Evolutionary conservation across 2,113 vertebrate species (phyloP).

Genomic region (Cavia porcellus): DNA sequence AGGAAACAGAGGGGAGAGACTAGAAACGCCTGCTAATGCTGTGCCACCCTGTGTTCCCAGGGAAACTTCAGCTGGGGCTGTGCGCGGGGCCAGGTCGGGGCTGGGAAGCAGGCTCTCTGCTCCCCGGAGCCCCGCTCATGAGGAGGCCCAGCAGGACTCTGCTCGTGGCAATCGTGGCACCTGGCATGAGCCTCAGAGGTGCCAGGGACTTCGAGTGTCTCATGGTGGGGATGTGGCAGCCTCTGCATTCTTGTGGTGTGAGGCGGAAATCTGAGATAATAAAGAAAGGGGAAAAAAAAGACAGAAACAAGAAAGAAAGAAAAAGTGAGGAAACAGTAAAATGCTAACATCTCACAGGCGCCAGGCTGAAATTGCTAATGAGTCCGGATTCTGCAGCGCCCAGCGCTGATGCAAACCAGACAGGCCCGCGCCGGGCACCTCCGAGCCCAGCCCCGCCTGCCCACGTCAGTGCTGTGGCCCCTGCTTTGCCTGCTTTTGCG

Average conservation of each 20-base stretch:
- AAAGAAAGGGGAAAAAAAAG: constrained; percentile 41
- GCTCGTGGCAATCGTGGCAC: neutral
- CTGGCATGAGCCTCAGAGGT: neutral
- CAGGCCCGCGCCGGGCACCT: neutral
- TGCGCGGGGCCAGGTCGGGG: neutral
- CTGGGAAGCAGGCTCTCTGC: too few relatives aligned
- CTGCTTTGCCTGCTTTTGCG: neutral
- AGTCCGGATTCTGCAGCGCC: constrained; percentile 60
- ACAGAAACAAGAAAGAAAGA: constrained; percentile 69
- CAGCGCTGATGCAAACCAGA: constrained; percentile 79
- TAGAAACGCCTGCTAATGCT: neutral
- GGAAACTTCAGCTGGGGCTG: neutral
- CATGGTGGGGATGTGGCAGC: neutral
- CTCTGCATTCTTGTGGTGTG: constrained; percentile 73
- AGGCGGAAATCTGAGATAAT: constrained; percentile 72
- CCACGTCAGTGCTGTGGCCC: fast-evolving
- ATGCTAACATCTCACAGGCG: constrained; percentile 75
- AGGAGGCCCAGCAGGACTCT: fast-evolving
- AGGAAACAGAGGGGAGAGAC: neutral
- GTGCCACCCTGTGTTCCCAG: neutral
- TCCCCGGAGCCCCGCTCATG: neutral
- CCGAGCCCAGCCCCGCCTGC: neutral
- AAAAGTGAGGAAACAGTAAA: constrained; percentile 76
- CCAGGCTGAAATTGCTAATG: constrained; percentile 74
- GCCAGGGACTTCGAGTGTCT: neutral